A percentile compares a stretch with the other conserved stretches of the same genome.
Conservation (phyloP, 2,113 vertebrate genomes). For the Mesocricetus auratus region DNA sequence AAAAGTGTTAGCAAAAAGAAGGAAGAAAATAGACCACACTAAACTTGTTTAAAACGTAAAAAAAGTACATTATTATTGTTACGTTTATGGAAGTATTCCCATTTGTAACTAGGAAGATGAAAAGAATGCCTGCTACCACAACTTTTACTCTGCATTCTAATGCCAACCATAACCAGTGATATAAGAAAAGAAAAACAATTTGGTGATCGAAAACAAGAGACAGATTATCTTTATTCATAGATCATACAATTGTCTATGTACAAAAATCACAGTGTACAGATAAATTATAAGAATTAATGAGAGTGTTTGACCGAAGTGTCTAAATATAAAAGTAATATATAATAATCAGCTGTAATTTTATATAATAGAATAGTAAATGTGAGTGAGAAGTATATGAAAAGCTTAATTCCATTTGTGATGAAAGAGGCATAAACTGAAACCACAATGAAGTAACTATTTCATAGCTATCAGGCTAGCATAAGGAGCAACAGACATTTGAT, state of each 20-base stretch:
- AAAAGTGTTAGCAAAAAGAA: conserved; percentile 36
- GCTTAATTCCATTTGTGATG: conserved; percentile 22
- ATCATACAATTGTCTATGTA: background rate
- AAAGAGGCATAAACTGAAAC: background rate
- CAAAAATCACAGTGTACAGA: background rate
- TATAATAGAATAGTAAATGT: background rate
- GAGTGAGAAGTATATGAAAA: background rate
- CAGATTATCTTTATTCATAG: background rate
- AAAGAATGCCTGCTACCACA: background rate
- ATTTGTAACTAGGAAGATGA: conserved; percentile 42
- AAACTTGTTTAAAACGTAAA: background rate
- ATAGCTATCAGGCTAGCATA: background rate
- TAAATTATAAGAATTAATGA: conserved; percentile 32
- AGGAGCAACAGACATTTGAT: background rate
- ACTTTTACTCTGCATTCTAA: background rate
- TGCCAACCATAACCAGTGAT: background rate
- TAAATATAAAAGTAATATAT: conserved; percentile 1
- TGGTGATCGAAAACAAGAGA: background rate
- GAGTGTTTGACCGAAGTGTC: background rate
- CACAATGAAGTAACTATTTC: background rate
- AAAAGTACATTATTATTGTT: background rate
- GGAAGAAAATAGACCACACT: background rate
- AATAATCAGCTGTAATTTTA: background rate
- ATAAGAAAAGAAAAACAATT: conserved; percentile 7
- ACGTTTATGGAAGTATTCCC: background rate